phyloP scores from a whole-genome alignment of 2,797 vertebrate genomes.

The Chelmon rostratus region DNA sequence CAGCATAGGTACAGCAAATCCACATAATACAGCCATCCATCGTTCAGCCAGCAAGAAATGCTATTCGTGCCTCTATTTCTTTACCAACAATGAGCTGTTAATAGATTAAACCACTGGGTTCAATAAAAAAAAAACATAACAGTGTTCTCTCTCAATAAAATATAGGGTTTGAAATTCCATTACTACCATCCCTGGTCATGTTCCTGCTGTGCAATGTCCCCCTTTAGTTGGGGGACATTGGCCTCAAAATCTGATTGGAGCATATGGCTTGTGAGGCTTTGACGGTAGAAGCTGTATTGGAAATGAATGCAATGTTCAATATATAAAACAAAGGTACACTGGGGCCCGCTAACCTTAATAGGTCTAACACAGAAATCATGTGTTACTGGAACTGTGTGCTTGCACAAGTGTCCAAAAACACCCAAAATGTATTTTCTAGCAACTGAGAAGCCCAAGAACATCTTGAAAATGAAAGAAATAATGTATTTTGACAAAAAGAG shows the following conservation, averaged over 20 bases:
- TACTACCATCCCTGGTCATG: constrained; percentile 31
- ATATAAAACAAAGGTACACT: constrained; percentile 25
- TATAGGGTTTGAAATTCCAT: constrained; percentile 41
- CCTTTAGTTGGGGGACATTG: constrained; percentile 8
- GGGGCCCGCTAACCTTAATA: constrained; percentile 15
- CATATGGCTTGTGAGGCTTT: constrained; percentile 32
- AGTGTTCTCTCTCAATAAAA: constrained; percentile 45
- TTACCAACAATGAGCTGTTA: constrained; percentile 23
- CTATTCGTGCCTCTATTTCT: constrained; percentile 5
- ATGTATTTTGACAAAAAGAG: constrained; percentile 6
- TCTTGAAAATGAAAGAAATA: constrained; percentile 21
- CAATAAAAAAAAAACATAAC: constrained; percentile 26
- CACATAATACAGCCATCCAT: not conserved
- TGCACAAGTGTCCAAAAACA: not conserved
- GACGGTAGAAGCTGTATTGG: constrained; percentile 1
- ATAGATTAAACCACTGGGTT: constrained; percentile 30
- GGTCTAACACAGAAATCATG: not conserved
- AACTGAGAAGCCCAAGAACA: not conserved
- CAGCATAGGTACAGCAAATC: not conserved
- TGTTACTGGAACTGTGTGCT: not conserved
- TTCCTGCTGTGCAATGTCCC: constrained; percentile 29
- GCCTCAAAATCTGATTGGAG: constrained; percentile 42
- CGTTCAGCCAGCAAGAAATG: constrained; percentile 14
- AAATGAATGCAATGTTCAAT: constrained; percentile 29
- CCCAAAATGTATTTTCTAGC: not conserved